phyloP scores from a whole-genome alignment of 2,888 invertebrate genomes.

The Thymelicus lineola region DNA sequence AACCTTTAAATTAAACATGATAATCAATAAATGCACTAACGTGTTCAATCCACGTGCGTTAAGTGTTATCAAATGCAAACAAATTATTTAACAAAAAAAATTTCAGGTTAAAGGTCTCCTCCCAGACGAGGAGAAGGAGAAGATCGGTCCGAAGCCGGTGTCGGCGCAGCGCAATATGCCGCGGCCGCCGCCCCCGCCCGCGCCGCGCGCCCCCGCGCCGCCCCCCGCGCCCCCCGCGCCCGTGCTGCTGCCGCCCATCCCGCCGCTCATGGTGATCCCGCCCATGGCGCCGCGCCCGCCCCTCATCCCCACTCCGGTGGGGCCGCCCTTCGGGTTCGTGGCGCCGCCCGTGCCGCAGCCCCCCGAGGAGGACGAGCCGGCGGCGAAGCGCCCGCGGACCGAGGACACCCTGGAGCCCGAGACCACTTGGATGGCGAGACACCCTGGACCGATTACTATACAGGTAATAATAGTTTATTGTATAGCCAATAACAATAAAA shows the following conservation, averaged over 20 bases:
- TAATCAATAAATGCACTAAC: too few species aligned
- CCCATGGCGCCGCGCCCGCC: constrained; percentile 72
- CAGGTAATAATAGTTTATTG: constrained; percentile 74
- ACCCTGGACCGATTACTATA: constrained; percentile 62
- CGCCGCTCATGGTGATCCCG: constrained; percentile 83
- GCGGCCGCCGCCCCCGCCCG: constrained; percentile 46
- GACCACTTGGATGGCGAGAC: constrained; percentile 73
- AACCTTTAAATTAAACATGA: too few species aligned
- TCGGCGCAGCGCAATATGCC: constrained; percentile 49
- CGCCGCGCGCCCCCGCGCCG: constrained; percentile 43
- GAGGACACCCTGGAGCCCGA: constrained; percentile 98
- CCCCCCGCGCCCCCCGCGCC: constrained; percentile 45
- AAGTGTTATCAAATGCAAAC: too few species aligned
- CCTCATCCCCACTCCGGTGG: constrained; percentile 72
- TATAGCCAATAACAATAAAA: too few species aligned
- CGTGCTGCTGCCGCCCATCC: constrained; percentile 64
- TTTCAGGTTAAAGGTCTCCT: constrained; percentile 91
- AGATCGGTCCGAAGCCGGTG: constrained; percentile 96
- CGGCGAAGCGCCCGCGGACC: constrained; percentile 94
- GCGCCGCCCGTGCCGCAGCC: constrained; percentile 52
- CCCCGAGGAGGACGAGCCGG: constrained; percentile 89
- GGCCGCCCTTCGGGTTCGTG: constrained; percentile 57
- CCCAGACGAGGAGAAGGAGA: constrained; percentile 98
- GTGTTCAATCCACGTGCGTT: too few species aligned
- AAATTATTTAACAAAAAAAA: neutral